These are phyloP conservation scores for Euclidia mi DNA, from an alignment of 2,888 invertebrate genomes.

Conservation along the genomic window DNA sequence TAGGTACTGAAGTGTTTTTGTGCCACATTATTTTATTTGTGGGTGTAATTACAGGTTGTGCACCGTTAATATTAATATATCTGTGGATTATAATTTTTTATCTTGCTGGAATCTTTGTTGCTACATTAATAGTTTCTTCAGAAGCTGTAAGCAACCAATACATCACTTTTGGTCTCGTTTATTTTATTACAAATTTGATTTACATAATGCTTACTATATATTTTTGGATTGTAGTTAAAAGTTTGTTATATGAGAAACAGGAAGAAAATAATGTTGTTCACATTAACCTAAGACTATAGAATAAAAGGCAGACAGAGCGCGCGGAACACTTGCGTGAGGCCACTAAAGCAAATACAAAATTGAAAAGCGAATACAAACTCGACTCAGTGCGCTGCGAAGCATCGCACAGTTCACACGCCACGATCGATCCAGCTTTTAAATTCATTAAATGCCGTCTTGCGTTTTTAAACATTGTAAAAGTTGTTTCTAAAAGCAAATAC, in stretches of 20 bases:
- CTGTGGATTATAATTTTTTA: constrained; percentile 51
- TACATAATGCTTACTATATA: constrained; percentile 52
- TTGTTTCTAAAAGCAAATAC: too few relatives aligned
- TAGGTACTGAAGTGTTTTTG: constrained; percentile 47
- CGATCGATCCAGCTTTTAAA: too few relatives aligned
- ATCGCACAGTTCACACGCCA: too few relatives aligned
- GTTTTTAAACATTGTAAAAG: too few relatives aligned
- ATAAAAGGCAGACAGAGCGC: too few relatives aligned
- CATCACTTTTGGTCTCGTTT: constrained; percentile 44
- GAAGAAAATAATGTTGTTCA: constrained; percentile 55
- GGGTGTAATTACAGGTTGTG: constrained; percentile 31
- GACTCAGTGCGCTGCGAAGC: too few relatives aligned
- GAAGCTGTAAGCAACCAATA: constrained; percentile 40
- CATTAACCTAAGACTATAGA: constrained; percentile 60
- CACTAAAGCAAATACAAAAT: too few relatives aligned
- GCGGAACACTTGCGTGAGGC: too few relatives aligned
- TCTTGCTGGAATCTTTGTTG: constrained; percentile 43
- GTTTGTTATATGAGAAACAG: constrained; percentile 47
- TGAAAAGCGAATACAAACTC: too few relatives aligned
- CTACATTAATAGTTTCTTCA: constrained; percentile 47
- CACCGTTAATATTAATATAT: constrained; percentile 45
- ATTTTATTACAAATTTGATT: constrained; percentile 37
- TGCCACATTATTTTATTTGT: constrained; percentile 52
- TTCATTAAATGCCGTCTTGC: too few relatives aligned
- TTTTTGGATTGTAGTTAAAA: constrained; percentile 64